Conservation (phyloP, 2,888 invertebrate genomes). For the Odontocerum albicorne region DNA sequence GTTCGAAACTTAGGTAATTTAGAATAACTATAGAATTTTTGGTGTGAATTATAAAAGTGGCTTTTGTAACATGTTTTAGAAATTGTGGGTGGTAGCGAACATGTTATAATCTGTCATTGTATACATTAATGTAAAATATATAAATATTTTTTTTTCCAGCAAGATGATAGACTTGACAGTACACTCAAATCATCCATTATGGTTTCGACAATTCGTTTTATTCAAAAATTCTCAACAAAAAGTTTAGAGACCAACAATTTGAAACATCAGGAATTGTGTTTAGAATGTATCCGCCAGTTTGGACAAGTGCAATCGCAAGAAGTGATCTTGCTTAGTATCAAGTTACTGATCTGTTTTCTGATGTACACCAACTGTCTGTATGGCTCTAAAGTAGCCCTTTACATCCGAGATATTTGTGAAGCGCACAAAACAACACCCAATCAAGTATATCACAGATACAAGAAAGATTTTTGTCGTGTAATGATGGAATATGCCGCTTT, state of each 20-base stretch:
- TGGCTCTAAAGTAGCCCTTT: conserved; percentile 59
- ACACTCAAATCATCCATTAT: conserved; percentile 48
- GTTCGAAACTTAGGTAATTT: too few relatives aligned
- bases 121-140: too few relatives aligned
- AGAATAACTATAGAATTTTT: too few relatives aligned
- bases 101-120: too few relatives aligned
- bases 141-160: conserved; percentile 39
- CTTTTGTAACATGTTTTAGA: too few relatives aligned
- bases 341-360: conserved; percentile 61
- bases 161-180: conserved; percentile 40
- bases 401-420: conserved; percentile 60
- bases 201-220: conserved; percentile 47
- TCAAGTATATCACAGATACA: conserved; percentile 63
- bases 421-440: conserved; percentile 57
- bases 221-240: conserved; percentile 51
- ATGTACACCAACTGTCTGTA: conserved; percentile 63
- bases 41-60: too few relatives aligned
- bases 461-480: conserved; percentile 59
- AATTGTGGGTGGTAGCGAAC: too few relatives aligned
- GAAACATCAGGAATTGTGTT: conserved; percentile 55
- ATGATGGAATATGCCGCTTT: conserved; percentile 61
- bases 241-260: conserved; percentile 57
- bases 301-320: conserved; percentile 47
- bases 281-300: conserved; percentile 58
- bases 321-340: conserved; percentile 51